phyloP scores from a whole-genome alignment of 2,797 vertebrate species.

The Chaenodraco wilsoni region DNA sequence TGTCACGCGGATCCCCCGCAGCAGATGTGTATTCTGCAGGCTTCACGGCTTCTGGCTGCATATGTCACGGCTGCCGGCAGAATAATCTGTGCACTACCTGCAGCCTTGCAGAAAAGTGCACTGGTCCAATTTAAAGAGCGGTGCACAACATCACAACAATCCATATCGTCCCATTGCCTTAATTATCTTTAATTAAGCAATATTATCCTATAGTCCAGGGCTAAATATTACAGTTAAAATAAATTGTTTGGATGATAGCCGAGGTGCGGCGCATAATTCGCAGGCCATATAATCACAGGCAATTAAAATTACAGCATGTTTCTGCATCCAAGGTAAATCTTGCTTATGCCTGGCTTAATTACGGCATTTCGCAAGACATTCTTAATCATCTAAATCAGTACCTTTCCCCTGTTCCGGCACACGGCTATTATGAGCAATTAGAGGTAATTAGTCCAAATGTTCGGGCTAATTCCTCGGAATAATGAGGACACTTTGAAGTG shows the following conservation, averaged over 20 bases:
- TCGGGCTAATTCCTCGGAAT: conserved; percentile 78
- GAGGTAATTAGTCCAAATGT: conserved; percentile 82
- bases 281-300: conserved; percentile 66
- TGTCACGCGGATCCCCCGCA: conserved; percentile 31
- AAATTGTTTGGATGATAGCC: conserved; percentile 52
- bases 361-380: conserved; percentile 79
- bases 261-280: conserved; percentile 19
- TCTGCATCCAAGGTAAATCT: conserved; percentile 65
- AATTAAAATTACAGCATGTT: conserved; percentile 81
- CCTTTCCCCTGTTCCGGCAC: conserved; percentile 75
- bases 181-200: conserved; percentile 47
- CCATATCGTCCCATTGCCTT: conserved; percentile 3
- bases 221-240: conserved; percentile 48
- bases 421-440: conserved; percentile 83
- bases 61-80: conserved; percentile 32
- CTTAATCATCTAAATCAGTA: conserved; percentile 85
- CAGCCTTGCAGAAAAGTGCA: background rate
- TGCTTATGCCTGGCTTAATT: conserved; percentile 78
- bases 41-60: conserved; percentile 1
- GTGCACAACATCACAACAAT: conserved; percentile 1
- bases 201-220: conserved; percentile 29
- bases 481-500: conserved; percentile 75
- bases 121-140: conserved; percentile 7
- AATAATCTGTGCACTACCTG: conserved; percentile 8
- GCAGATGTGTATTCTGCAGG: conserved; percentile 6